Percentiles rank a stretch among this genome's conserved stretches.
Conservation (phyloP, 2,113 vertebrate genomes). For the Elephas maximus region DNA sequence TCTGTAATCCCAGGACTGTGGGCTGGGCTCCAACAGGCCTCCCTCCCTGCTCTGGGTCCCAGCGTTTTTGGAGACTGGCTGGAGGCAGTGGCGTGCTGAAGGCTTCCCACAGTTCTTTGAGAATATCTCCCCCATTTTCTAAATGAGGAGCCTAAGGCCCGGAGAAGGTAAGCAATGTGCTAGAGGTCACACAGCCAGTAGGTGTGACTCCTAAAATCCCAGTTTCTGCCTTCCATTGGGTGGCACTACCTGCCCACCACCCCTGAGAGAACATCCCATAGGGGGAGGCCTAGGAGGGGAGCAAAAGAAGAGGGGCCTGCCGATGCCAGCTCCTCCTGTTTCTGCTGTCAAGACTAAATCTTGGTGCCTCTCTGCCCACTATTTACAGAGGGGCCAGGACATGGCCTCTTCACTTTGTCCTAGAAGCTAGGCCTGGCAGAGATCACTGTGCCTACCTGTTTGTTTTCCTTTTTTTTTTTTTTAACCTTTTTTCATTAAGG, state of each 20-base stretch:
- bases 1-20: too few species aligned
- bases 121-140: neutral
- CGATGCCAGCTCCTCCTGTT: neutral
- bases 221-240: neutral
- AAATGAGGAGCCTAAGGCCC: neutral
- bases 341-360: neutral
- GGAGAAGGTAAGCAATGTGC: neutral
- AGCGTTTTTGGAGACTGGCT: neutral
- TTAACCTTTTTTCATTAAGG: neutral
- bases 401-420: neutral
- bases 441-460: too few species aligned
- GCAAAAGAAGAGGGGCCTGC: neutral
- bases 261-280: too few species aligned
- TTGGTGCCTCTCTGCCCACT: neutral
- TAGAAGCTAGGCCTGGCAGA: neutral
- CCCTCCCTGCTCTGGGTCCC: fast-evolving
- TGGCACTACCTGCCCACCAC: neutral
- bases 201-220: neutral
- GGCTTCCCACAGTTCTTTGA: neutral
- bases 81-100: neutral
- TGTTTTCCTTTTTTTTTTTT: neutral
- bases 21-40: neutral
- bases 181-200: neutral
- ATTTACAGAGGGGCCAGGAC: neutral
- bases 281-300: neutral